phyloP scores from a whole-genome alignment of 2,888 invertebrate species.

The Eucriotettix oculatus region DNA sequence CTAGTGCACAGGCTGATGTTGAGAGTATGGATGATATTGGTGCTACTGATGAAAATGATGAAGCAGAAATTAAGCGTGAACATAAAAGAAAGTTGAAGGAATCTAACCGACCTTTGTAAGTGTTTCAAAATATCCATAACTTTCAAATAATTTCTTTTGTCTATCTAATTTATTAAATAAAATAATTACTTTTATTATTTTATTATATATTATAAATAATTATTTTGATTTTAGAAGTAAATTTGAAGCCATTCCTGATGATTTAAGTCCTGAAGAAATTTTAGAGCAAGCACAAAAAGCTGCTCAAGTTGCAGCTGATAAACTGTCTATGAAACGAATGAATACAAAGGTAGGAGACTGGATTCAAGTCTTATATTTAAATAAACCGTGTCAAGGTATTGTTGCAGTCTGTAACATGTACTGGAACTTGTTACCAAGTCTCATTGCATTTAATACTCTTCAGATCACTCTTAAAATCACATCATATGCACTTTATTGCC shows the following conservation, averaged over 20 bases:
- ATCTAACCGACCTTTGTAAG: constrained; percentile 12
- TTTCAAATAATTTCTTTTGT: no score
- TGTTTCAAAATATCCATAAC: neutral
- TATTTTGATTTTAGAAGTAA: constrained; percentile 25
- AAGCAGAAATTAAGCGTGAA: constrained; percentile 24
- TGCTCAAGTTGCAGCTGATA: constrained; percentile 49
- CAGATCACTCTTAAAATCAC: no score
- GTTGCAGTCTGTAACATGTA: no score
- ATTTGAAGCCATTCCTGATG: constrained; percentile 62
- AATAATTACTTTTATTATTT: no score
- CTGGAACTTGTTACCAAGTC: no score
- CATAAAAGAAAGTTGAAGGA: constrained; percentile 10
- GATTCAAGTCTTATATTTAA: no score
- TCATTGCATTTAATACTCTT: no score
- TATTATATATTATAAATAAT: neutral
- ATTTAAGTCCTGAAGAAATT: constrained; percentile 59
- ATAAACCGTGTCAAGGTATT: no score
- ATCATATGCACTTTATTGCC: no score
- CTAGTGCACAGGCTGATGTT: constrained; percentile 11
- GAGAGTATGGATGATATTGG: constrained; percentile 26
- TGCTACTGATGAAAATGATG: constrained; percentile 29
- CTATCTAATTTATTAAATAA: no score
- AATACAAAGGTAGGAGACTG: constrained; percentile 25
- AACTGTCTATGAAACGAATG: constrained; percentile 35
- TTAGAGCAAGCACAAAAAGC: constrained; percentile 53